Percentiles rank a stretch among this genome's conserved stretches.
These are phyloP conservation scores for Tragelaphus eurycerus DNA, from an alignment of 2,797 vertebrate genomes.

Conservation along the genomic window DNA sequence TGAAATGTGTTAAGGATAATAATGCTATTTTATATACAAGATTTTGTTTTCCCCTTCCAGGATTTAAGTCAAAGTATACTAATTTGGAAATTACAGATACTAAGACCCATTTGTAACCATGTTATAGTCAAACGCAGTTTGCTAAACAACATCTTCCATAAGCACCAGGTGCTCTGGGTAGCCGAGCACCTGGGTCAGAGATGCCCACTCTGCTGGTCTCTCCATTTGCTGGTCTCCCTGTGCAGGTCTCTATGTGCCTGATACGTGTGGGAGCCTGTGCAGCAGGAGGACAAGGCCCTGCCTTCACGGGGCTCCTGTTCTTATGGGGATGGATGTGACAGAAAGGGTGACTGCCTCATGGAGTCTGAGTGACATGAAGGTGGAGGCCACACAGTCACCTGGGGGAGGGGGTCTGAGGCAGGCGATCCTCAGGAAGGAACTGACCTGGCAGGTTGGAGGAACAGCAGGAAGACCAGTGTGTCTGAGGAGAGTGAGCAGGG, in stretches of 20 bases:
- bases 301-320: accelerated
- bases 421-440: neutral
- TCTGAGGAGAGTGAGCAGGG: neutral
- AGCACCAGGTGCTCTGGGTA: no score
- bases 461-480: neutral
- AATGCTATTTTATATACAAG: neutral
- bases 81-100: neutral
- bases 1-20: neutral
- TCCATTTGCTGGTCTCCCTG: neutral
- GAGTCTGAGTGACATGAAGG: neutral
- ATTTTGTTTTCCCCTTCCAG: neutral
- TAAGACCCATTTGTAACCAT: neutral
- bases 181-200: neutral
- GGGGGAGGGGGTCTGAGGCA: neutral
- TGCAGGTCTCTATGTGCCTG: neutral
- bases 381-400: neutral
- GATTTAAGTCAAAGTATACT: neutral
- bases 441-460: neutral
- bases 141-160: neutral
- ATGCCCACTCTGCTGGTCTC: neutral
- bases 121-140: neutral
- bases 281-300: neutral
- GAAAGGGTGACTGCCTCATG: neutral
- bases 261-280: neutral
- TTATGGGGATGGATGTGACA: neutral